Percentiles rank a stretch among this genome's conserved stretches.
Conservation (phyloP, 2,113 vertebrate genomes). For the Ceyx melanurus region DNA sequence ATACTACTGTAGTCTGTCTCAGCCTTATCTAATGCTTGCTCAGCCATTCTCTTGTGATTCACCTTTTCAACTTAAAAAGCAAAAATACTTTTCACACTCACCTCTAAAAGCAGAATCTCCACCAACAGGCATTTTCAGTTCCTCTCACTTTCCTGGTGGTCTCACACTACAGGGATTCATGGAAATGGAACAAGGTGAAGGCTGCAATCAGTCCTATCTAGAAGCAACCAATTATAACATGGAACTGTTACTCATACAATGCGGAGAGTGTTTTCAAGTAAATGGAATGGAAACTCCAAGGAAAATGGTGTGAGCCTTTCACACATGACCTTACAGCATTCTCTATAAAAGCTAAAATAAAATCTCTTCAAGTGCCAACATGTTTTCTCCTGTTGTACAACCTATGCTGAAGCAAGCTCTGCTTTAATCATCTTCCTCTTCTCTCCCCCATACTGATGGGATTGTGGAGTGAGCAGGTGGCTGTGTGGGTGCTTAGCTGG, state of each 20-base stretch:
- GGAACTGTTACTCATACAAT: not conserved
- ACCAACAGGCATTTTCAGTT: not conserved
- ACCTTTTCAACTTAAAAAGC: not conserved
- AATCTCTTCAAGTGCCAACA: not conserved
- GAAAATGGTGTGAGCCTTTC: not conserved
- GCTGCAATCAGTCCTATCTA: conserved; percentile 1
- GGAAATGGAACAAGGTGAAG: not conserved
- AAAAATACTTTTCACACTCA: not conserved
- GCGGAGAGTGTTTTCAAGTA: not conserved
- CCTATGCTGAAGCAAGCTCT: not conserved
- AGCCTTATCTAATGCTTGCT: not conserved
- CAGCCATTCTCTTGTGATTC: not conserved
- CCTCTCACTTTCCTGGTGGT: not conserved
- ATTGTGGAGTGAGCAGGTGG: not conserved
- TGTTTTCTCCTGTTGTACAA: not conserved
- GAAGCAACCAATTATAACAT: conserved; percentile 15
- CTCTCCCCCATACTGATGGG: accelerated
- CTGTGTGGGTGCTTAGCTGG: not conserved
- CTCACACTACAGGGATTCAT: conserved; percentile 28
- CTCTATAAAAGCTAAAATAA: not conserved
- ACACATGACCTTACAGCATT: not conserved
- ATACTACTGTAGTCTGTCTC: not conserved
- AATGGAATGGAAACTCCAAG: not conserved
- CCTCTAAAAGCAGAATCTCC: not conserved
- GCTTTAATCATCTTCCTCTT: not conserved